phyloP scores from a whole-genome alignment of 2,888 invertebrate species.

The Pachycephus smyrnensis region DNA sequence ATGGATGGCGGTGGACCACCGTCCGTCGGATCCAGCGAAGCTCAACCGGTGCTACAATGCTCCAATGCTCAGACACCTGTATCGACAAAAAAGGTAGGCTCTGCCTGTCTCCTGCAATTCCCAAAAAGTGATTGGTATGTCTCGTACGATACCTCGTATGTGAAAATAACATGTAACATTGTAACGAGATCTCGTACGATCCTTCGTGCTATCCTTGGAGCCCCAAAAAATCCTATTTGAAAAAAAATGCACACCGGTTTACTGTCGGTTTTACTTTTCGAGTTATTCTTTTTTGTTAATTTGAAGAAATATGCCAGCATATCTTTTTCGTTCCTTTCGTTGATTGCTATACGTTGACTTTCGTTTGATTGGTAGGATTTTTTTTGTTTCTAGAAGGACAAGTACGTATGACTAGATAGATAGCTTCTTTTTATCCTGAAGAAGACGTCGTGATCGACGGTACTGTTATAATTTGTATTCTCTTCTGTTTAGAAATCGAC shows the following conservation, averaged over 20 bases:
- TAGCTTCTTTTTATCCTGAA: conserved; percentile 36
- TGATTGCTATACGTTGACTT: conserved; percentile 22
- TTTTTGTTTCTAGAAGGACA: conserved; percentile 18
- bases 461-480: conserved; percentile 59
- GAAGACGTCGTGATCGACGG: conserved; percentile 12
- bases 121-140: too few relatives aligned
- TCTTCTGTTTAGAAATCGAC: conserved; percentile 67
- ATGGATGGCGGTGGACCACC: conserved; percentile 75
- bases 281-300: background rate
- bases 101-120: conserved; percentile 20
- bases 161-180: too few relatives aligned
- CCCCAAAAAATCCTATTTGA: too few relatives aligned
- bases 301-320: conserved; percentile 65
- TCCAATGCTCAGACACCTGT: conserved; percentile 64
- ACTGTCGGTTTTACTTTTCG: background rate
- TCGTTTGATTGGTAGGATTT: conserved; percentile 18
- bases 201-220: too few relatives aligned
- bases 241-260: background rate
- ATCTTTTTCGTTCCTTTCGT: conserved; percentile 39
- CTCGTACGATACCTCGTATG: too few relatives aligned
- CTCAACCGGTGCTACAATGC: conserved; percentile 60
- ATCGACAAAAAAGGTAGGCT: conserved; percentile 64
- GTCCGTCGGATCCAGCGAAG: conserved; percentile 78
- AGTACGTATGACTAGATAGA: conserved; percentile 38
- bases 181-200: too few relatives aligned